Base-by-base conservation (phyloP, 2,797 vertebrate species). In the Rhabdophis nuchalis region DNA sequence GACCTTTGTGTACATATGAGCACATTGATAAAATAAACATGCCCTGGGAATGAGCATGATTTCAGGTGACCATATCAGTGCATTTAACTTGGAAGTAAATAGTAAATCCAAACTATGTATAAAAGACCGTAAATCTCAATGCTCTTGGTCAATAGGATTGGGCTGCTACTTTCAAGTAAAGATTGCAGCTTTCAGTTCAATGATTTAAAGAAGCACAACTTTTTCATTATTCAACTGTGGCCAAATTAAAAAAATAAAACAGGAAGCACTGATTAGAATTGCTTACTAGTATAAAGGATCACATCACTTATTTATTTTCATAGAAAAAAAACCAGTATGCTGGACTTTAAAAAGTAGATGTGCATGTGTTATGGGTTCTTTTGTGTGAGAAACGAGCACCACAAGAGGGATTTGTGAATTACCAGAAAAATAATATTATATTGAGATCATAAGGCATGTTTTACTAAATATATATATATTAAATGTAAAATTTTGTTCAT, bases 401-500 rank as follows among this genome's bases (percentile, higher is more conserved):
- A 41, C 36, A 77, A 77, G 18, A 77, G 9, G 9, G 36, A 53
- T 54, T n/a, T 25, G 9, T 16, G 86, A 57, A 52, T 52, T 72
- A n/a, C 41, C n/a, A 32, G 5, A 86, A 3, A 1, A 1, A 90
- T 7, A 85, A 50, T 89, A 91, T 58, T 88, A 56, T 53, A 52
- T 20, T 86, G 86, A 91, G 16, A 8, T 53, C 23, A 82, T 14
- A 13, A 46, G 23, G 25, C 29, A 46, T 1, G 3, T 27, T 3
- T 29, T 29, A 53, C 90, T 20, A 58, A 36, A 90, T 77, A 52
- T 20, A 88, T 89, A 25, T 89, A 25, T 0, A 6, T 64, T 52
- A 93, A 60, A 5, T 3, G 0, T 46, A 25, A 92, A 64, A 2
- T 7, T 29, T 68, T 8, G 23, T 0, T 5, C 0, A 68, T 1